phyloP scores from a whole-genome alignment of 2,797 vertebrate species.

The Myiothlypis coronata region DNA sequence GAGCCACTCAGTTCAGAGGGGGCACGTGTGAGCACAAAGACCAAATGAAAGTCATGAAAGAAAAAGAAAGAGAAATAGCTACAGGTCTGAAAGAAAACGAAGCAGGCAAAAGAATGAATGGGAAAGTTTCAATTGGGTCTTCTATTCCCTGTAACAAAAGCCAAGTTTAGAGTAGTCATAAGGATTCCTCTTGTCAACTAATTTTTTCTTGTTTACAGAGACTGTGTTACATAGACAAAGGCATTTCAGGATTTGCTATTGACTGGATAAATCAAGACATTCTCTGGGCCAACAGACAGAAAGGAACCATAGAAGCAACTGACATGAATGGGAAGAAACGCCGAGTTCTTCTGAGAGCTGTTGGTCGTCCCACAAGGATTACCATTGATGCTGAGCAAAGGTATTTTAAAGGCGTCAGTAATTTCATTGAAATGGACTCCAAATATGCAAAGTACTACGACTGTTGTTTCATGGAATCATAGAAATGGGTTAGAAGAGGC shows the following conservation, averaged over 20 bases:
- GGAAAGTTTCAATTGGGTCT: neutral
- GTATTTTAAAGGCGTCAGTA: constrained; percentile 68
- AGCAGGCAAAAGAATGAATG: neutral
- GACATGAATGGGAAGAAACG: constrained; percentile 81
- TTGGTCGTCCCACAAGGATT: constrained; percentile 79
- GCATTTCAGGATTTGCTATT: constrained; percentile 86
- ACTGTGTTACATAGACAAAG: constrained; percentile 80
- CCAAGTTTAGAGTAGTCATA: neutral
- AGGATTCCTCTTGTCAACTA: neutral
- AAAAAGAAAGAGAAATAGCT: neutral
- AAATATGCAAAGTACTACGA: neutral
- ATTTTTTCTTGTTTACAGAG: constrained; percentile 72
- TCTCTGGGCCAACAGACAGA: constrained; percentile 83
- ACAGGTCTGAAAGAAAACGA: neutral
- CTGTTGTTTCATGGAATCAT: neutral
- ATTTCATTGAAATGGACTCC: neutral
- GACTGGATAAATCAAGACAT: constrained; percentile 86
- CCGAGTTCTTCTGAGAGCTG: constrained; percentile 75
- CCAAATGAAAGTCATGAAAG: neutral
- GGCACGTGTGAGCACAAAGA: neutral
- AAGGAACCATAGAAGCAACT: constrained; percentile 83
- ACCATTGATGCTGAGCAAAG: constrained; percentile 82
- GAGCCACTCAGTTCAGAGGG: neutral
- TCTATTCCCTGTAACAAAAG: neutral
- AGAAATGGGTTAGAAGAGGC: neutral